Evolutionary conservation across 2,113 vertebrate genomes (phyloP), one percentile per base, ranked within the genome.

Genomic region (Oncorhynchus keta): DNA sequence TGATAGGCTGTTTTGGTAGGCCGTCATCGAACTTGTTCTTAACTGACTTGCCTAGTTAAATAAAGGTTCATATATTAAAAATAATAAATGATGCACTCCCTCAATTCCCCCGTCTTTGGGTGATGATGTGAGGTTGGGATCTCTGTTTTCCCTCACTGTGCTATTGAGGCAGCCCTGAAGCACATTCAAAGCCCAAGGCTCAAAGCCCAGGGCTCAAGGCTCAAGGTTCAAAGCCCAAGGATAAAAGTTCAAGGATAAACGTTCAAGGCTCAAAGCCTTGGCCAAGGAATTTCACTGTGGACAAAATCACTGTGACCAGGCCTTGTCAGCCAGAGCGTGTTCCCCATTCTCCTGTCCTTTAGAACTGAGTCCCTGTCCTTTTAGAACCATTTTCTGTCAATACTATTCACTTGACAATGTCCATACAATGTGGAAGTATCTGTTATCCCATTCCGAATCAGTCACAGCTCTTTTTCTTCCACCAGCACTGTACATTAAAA

Each of bases 281-380:
- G 78, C 83, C 76, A 80, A 83, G 35, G 76, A 49, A 79, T 84
- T 79, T 77, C 55, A 80, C 35, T 73, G 20, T 80, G 79, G 72
- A 83, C 69, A 74, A 84, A 79, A 55, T 67, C 28, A 67, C 12
- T 32, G 65, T 67, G 65, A 76, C 72, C 55, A 69, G 61, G 81
- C 76, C 2, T 48, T 80, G 67, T 68, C 67, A 71, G 70, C 79
- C 30, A 16, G 24, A 26, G 49, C 14, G 72, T 78, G 71, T 68
- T 67, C 39, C 77, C 78, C 14, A 13, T 68, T 2, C 16, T 68
- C 66, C 16, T 7, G 12, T 13, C 62, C 22, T 64, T 26, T 26
- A 18, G 28, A 8, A 30, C 28, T n/a, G 2, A 68, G 20, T 68
- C 66, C 16, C 16, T 6, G 12, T 12, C 62, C n/a, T 26, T 26